Evolutionary conservation across 2,113 vertebrate genomes (phyloP).

Genomic region (Lophotis ruficrista): DNA sequence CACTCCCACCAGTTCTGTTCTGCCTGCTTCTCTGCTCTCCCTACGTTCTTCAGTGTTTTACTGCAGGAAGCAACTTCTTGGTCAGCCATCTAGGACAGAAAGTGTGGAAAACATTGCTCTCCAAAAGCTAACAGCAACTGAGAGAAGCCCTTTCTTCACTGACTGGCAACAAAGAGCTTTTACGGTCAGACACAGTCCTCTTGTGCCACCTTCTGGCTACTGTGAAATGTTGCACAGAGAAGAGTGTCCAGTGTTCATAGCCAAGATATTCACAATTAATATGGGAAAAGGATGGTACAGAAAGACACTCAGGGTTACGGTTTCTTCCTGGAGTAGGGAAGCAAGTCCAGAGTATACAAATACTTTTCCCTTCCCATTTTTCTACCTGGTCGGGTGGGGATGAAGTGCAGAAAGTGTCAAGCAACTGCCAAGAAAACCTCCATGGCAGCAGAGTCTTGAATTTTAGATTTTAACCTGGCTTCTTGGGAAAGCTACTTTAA

Average conservation of each 20-base stretch:
- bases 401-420: neutral
- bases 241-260: accelerated
- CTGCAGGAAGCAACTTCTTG: neutral
- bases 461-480: neutral
- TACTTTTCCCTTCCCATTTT: neutral
- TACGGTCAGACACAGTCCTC: neutral
- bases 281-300: neutral
- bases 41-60: neutral
- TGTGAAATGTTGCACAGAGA: neutral
- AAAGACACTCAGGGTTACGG: neutral
- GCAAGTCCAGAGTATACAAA: neutral
- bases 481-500: neutral
- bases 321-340: neutral
- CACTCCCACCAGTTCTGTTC: neutral
- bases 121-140: neutral
- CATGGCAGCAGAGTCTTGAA: neutral
- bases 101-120: neutral
- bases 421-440: neutral
- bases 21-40: neutral
- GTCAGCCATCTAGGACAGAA: neutral
- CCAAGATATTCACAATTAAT: accelerated
- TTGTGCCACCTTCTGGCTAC: constrained; percentile 36
- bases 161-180: neutral
- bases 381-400: neutral
- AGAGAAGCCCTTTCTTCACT: neutral